Base-by-base conservation (phyloP, 2,113 vertebrate species). In the Eptatretus burgeri region DNA sequence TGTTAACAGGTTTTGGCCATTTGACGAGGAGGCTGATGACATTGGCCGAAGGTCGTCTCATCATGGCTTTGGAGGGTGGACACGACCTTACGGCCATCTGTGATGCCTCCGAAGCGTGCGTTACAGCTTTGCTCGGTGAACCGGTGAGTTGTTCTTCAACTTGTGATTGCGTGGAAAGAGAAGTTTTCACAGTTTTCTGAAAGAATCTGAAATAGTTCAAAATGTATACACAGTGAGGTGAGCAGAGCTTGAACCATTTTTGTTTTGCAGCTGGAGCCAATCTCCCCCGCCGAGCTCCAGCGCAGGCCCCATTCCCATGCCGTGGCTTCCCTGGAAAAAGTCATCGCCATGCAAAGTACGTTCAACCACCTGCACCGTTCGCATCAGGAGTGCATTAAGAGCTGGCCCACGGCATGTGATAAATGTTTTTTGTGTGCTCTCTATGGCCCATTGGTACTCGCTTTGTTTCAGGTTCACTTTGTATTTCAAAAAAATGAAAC, bases 21-120 rank as follows among this genome's bases (percentile, higher is more conserved):
- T 74, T 95, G 78, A 93, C 88, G 0, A 80, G 79, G 69, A 83
- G 87, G 71, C 76, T 95, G 72, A 95, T 91, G 87, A 78, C 73
- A 51, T 67, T 95, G 74, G 82, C 85, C 0, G 82, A 78, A 1
- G 88, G 85, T 1, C 77, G 79, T 1, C 70, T 93, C 18, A 79
- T 94, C 51, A 71, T 93, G 17, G 82, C 78, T 1, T 73, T 93
- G 50, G 84, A 95, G 71, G 83, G 85, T 1, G 88, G 83, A 7
- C 83, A 89, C 5, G 79, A 88, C 70, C 78, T 89, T 19, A 82
- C 78, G 0, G 80, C 84, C 70, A 85, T 93, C 71, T 91, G 85
- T 5, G 85, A 95, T 0, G 85, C 85, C 0, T 86, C 83, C 0
- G 83, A 88, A 69, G 82, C 82, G 64, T 95, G 88, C 12, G 78